Percentiles rank a stretch among this genome's conserved stretches.
Conservation (phyloP, 2,113 vertebrate genomes). For the Podarcis raffonei region DNA sequence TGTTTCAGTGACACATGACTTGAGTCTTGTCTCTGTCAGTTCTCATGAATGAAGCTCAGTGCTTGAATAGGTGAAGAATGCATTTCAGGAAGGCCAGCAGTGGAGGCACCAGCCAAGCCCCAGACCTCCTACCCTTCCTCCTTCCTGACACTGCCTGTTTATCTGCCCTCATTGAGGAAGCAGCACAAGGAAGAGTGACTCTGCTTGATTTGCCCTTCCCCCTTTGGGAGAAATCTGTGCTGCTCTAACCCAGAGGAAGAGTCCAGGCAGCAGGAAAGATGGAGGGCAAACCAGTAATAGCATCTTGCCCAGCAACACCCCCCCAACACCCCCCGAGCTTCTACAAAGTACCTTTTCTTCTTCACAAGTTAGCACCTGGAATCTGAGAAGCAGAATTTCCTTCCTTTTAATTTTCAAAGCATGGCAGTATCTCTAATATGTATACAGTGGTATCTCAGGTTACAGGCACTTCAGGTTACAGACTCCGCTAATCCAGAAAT, state of each 20-base stretch:
- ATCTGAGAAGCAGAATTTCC: no score
- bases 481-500: no score
- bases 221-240: neutral
- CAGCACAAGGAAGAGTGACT: neutral
- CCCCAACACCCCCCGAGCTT: no score
- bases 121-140: neutral
- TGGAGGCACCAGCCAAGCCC: neutral
- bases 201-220: no score
- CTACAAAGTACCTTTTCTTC: neutral
- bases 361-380: no score
- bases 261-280: neutral
- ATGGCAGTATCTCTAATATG: no score
- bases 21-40: neutral
- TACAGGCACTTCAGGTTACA: no score
- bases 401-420: no score
- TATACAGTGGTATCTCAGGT: no score
- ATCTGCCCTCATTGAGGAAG: neutral
- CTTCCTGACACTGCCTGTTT: neutral
- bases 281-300: neutral
- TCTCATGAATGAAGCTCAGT: neutral
- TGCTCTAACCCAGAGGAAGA: neutral
- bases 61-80: neutral
- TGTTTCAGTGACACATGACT: neutral
- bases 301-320: neutral
- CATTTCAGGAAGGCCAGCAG: neutral